A percentile compares a stretch with the other conserved stretches of the same genome.
Evolutionary conservation across 2,888 invertebrate species (phyloP).

Genomic region (Resseliella maxima): DNA sequence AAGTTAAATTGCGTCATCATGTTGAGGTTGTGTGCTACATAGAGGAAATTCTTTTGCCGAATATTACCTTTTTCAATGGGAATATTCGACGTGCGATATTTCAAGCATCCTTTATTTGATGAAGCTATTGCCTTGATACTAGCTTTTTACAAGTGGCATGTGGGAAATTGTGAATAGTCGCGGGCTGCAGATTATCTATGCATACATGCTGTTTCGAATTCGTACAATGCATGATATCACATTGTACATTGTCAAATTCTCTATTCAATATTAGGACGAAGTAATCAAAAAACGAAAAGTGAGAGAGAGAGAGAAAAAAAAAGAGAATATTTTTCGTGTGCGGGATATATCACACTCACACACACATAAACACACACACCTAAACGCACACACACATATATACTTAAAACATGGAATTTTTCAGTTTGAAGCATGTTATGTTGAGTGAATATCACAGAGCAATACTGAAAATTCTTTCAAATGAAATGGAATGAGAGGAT

Average conservation of each 20-base stretch:
- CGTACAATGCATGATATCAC: background rate
- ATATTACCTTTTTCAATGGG: background rate
- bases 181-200: background rate
- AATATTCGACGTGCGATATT: background rate
- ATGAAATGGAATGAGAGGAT: too few species aligned
- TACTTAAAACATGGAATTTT: too few species aligned
- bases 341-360: too few species aligned
- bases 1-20: slow-evolving; percentile 17
- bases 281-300: slow-evolving; percentile 17
- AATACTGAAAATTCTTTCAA: too few species aligned
- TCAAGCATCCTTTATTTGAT: background rate
- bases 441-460: too few species aligned
- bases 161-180: background rate
- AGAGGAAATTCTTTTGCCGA: background rate
- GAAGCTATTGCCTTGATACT: too few species aligned
- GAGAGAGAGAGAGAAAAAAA: background rate
- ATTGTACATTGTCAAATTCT: slow-evolving; percentile 16
- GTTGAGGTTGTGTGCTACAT: background rate
- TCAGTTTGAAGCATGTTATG: too few species aligned
- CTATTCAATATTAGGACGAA: slow-evolving; percentile 17
- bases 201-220: background rate
- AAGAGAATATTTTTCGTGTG: too few species aligned
- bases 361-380: too few species aligned
- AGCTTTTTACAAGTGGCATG: too few species aligned
- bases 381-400: too few species aligned